These are phyloP conservation scores for Trachelus troglodyta DNA, from an alignment of 2,888 invertebrate genomes.

Conservation along the genomic window DNA sequence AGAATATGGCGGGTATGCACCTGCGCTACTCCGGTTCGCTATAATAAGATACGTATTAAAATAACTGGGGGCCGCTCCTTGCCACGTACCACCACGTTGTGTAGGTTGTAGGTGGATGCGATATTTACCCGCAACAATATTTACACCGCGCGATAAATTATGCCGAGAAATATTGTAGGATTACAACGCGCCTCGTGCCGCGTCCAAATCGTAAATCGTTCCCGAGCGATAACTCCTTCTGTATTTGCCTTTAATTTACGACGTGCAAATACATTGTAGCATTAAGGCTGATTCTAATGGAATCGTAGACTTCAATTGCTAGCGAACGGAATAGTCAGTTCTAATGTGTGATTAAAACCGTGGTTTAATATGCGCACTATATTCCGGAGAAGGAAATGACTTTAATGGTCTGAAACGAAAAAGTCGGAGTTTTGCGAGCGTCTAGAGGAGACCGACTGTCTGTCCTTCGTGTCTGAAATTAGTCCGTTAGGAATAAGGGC, in stretches of 20 bases:
- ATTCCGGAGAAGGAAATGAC: constrained; percentile 6
- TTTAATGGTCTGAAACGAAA: constrained; percentile 5
- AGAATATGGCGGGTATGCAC: neutral
- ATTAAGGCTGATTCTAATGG: neutral
- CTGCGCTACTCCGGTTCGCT: neutral
- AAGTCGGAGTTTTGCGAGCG: neutral
- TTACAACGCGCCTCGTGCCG: neutral
- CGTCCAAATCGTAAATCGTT: neutral
- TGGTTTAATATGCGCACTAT: constrained; percentile 12
- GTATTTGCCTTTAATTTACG: neutral
- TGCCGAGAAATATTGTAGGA: neutral
- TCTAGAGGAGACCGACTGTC: neutral
- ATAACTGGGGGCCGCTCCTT: constrained; percentile 1
- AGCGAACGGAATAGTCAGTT: neutral
- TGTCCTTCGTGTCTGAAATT: neutral
- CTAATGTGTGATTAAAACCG: neutral
- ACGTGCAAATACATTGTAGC: neutral
- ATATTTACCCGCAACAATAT: constrained; percentile 7
- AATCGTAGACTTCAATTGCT: neutral
- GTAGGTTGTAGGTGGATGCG: constrained; percentile 4
- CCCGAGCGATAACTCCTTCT: neutral
- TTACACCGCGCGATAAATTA: neutral
- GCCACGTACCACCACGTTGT: neutral
- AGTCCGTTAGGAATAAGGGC: neutral
- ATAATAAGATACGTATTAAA: constrained; percentile 5